Evolutionary conservation across 2,113 vertebrate species (phyloP), one percentile per base, ranked within the genome.

Genomic region (Tauraco erythrolophus): DNA sequence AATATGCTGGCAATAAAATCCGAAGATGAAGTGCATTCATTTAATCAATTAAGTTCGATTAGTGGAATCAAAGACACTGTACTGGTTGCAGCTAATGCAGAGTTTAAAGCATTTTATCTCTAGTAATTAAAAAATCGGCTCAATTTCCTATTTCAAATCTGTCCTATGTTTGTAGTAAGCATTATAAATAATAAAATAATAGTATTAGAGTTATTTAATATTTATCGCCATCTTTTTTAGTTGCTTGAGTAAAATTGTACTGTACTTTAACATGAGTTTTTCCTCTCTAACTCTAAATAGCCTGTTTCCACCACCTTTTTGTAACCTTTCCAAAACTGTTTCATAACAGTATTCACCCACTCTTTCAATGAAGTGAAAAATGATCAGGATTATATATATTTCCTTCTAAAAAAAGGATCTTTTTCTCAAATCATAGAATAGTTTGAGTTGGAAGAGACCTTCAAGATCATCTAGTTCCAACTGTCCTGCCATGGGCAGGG

Each of bases 71-170:
- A 78, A 94, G 43, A 56, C 33, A 27, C 33, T 50, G 51, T 68
- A 53, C n/a, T 74, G 65, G 86, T 78, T 81, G 76, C 46, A 80
- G 64, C 56, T 94, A 92, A 94, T 92, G 85, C n/a, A 56, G 54
- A 92, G 18, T 87, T 96, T 92, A 92, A 95, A 91, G 60, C 53
- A 48, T 87, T 97, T 94, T 92, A 91, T 96, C 69, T 64, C 16
- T 43, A 57, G 58, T 66, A 74, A 92, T 92, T 83, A 84, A 78
- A 35, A 95, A 93, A 80, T 53, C 43, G 41, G 82, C 79, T 91
- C 16, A 2, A 10, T 56, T 68, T 91, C 72, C 51, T 64, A 2
- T 79, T 94, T 95, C 24, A 89, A 68, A 70, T 69, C 43, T 37
- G n/a, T 77, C 18, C 84, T 16, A 5, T 74, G 30, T 57, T 70